Base-by-base conservation (phyloP, 2,888 invertebrate genomes). In the Eristalinus aeneus region DNA sequence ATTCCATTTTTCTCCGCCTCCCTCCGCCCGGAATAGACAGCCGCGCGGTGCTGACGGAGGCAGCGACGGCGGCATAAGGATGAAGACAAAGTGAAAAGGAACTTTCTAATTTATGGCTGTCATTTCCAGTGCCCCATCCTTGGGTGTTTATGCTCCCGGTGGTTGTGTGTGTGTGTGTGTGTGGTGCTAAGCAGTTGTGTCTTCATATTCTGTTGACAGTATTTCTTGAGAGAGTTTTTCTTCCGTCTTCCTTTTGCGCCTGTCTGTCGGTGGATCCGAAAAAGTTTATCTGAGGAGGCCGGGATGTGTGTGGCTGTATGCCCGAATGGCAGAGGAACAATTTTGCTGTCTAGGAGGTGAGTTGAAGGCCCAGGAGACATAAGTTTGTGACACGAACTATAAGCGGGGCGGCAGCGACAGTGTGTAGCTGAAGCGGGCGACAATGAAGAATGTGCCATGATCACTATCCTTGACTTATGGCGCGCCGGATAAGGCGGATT, bases 71-170 rank as follows among this genome's bases (percentile, higher is more conserved):
- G 69, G 69, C 86, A 86, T 71, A 81, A 81, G 86, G 86, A 86
- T 67, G 69, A 82, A 73, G 73, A 78, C 86, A 82, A 82, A 86
- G 77, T 78, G 86, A 71, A 73, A 65, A 63, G 34, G 74, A 80
- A 80, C 80, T 80, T 80, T 80, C 80, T 80, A 86, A 86, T 86
- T 86, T 86, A 86, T 86, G 27, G 86, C 77, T 82, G 86, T 78
- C 86, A 78, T 82, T 74, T 65, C 67, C 86, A 86, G 69, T 74
- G 71, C 74, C 68, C 56, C 31, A 46, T 67, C 63, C 72, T 71
- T n/a, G 32, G 27, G 8, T 61, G 1, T 53, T 9, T 23, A 11
- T 53, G 23, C 20, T 0, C 9, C 11, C 32, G 65, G 4, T 27
- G 27, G 27, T 5, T 27, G 27, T 2, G 5, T 27, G 6, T 65